Percentiles rank a stretch among this genome's conserved stretches.
These are phyloP conservation scores for Delia radicum DNA, from an alignment of 1,140 invertebrate genomes.

Conservation along the genomic window DNA sequence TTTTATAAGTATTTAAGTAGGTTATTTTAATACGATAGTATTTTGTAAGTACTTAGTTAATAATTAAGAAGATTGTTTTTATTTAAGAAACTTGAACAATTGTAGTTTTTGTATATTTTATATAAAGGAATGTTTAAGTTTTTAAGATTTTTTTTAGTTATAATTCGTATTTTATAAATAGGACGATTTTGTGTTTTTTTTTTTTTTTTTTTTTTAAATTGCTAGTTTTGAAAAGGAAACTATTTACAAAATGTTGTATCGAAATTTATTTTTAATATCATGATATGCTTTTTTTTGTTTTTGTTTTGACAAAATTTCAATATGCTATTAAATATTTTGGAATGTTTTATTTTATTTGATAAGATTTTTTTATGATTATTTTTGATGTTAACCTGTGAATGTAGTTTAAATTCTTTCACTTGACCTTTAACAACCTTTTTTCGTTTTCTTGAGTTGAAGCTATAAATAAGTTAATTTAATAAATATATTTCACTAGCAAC, in stretches of 20 bases:
- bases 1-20: neutral
- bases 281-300: constrained; percentile 15
- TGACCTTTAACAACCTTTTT: constrained; percentile 20
- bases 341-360: neutral
- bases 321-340: constrained; percentile 15
- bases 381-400: neutral
- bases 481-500: neutral
- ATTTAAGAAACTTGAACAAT: constrained; percentile 11
- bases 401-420: constrained; percentile 1
- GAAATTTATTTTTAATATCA: neutral
- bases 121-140: constrained; percentile 13
- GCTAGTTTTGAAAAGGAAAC: too few species aligned
- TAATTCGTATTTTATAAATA: neutral
- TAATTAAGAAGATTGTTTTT: constrained; percentile 1
- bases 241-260: too few species aligned
- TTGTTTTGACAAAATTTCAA: too few species aligned
- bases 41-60: neutral
- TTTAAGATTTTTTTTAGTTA: neutral
- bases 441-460: neutral
- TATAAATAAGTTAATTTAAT: neutral
- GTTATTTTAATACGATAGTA: neutral
- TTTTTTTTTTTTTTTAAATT: too few species aligned
- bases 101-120: neutral
- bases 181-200: neutral
- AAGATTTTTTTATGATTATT: neutral